Conservation (phyloP, 2,888 invertebrate species). For the Nysson spinosus region DNA sequence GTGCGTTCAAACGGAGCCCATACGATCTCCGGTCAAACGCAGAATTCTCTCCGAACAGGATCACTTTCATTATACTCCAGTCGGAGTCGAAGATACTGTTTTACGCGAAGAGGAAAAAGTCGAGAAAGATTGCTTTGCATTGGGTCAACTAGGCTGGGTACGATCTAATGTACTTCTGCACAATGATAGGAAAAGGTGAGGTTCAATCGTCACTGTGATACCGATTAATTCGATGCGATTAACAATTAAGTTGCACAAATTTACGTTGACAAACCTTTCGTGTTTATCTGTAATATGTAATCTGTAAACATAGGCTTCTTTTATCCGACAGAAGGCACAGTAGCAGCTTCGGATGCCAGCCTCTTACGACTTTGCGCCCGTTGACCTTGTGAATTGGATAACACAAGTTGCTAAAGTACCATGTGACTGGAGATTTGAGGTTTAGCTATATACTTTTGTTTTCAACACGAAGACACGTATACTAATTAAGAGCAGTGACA, state of each 20-base stretch:
- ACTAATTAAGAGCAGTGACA: constrained; percentile 27
- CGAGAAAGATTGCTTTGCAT: constrained; percentile 68
- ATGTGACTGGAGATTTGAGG: constrained; percentile 53
- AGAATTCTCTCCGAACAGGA: constrained; percentile 73
- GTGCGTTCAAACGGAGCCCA: constrained; percentile 76
- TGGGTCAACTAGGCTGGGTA: constrained; percentile 67
- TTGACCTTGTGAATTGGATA: constrained; percentile 70
- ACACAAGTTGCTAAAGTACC: constrained; percentile 48
- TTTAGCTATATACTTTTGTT: constrained; percentile 59
- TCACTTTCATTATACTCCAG: constrained; percentile 67
- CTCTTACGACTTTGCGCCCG: constrained; percentile 73
- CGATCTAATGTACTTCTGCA: constrained; percentile 69
- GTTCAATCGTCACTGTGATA: no score
- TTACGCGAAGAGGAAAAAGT: constrained; percentile 52
- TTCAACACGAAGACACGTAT: constrained; percentile 55
- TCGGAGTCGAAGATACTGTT: constrained; percentile 54
- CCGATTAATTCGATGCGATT: no score
- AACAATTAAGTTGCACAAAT: not conserved
- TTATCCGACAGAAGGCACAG: constrained; percentile 71
- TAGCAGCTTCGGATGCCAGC: constrained; percentile 74
- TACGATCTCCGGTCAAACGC: constrained; percentile 73
- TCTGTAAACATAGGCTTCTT: constrained; percentile 36
- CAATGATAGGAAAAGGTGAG: constrained; percentile 75
- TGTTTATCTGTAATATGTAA: constrained; percentile 9
- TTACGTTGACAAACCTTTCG: constrained; percentile 12